phyloP scores from a whole-genome alignment of 2,888 invertebrate genomes.

The Rhaphigaster nebulosa region DNA sequence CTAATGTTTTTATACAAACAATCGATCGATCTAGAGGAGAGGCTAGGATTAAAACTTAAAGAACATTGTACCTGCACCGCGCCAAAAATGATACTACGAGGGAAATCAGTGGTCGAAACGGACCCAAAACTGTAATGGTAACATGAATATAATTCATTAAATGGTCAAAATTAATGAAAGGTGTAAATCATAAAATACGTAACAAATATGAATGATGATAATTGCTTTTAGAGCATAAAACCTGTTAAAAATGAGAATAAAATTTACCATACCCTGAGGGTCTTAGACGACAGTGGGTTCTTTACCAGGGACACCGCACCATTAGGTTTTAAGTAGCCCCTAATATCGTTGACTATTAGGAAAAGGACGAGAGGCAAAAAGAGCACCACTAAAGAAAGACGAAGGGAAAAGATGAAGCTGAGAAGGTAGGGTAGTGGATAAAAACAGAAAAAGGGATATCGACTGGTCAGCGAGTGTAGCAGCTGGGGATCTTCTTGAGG shows the following conservation, averaged over 20 bases:
- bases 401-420: background rate
- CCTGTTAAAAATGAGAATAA: background rate
- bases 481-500: background rate
- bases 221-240: background rate
- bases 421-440: background rate
- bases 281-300: background rate
- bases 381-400: background rate
- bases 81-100: too few relatives aligned
- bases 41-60: too few relatives aligned
- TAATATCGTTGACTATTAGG: constrained; percentile 21
- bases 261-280: background rate
- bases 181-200: too few relatives aligned
- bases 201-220: too few relatives aligned
- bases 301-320: background rate
- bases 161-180: too few relatives aligned
- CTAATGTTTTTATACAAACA: too few relatives aligned
- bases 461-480: constrained; percentile 2
- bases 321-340: constrained; percentile 8
- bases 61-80: too few relatives aligned
- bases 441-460: background rate
- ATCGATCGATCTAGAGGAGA: too few relatives aligned
- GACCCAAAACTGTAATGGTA: too few relatives aligned
- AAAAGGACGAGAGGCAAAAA: background rate
- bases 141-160: too few relatives aligned
- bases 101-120: too few relatives aligned